Evolutionary conservation across 2,113 vertebrate species (phyloP), one percentile per base, ranked within the genome.

Genomic region (Egretta garzetta): DNA sequence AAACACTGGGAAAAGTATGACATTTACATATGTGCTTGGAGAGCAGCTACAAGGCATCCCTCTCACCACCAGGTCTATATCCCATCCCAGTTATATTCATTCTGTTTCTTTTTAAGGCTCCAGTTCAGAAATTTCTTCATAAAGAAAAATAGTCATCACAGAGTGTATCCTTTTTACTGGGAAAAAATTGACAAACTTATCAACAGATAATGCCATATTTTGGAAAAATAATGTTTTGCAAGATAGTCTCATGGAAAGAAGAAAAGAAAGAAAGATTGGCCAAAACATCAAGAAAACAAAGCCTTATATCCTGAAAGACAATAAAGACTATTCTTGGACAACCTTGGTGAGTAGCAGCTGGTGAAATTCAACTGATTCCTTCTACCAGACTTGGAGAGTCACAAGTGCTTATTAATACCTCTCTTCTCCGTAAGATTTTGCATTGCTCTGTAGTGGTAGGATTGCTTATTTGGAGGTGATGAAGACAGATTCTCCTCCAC

Each of bases 301-400:
- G 33, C 5, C n/a, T 79, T 84, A 45, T n/a, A 74, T 41, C 13
- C 18, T 56, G 52, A 68, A 88, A 91, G 93, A 88, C 30, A 94
- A 71, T 52, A 63, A 94, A 77, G 50, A 86, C 67, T 94, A 86
- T 87, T 96, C 79, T 96, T 83, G 92, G 81, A 60, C 85, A 86
- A 83, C 12, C 26, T 75, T 94, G 55, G 39, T 56, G 74, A 95
- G 59, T 6, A 92, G 63, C 76, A 97, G 97, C 83, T 96, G 56
- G 70, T 91, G 64, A 86, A 82, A 97, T 92, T 63, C 75, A 96
- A 30, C 50, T 55, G 66, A 79, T 96, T 83, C 70, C 94, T 95
- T 96, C 67, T 94, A 47, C 35, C 32, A 84, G 73, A 80, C 26
- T 73, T 3, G 8, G 27, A 96, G 53, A 96, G 47, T 50, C 15